These are phyloP conservation scores for Mesodorylaimus sp. DNA, from an alignment of 2,888 invertebrate genomes.

Conservation along the genomic window DNA sequence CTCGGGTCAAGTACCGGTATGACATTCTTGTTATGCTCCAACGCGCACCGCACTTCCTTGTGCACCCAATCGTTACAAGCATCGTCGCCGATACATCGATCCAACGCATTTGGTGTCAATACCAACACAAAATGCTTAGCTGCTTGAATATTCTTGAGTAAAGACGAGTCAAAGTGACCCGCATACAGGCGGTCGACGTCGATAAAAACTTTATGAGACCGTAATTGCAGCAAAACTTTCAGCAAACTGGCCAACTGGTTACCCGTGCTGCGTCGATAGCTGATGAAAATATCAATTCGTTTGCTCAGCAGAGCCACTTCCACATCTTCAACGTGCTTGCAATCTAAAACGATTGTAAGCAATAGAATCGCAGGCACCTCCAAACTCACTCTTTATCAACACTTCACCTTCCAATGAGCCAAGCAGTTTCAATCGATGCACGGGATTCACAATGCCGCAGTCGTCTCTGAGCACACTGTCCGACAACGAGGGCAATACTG, in stretches of 20 bases:
- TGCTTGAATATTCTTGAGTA: slow-evolving; percentile 79
- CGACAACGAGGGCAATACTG: slow-evolving; percentile 53
- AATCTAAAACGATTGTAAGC: slow-evolving; percentile 15
- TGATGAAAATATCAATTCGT: slow-evolving; percentile 83
- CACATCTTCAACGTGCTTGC: slow-evolving; percentile 28
- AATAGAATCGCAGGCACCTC: no score
- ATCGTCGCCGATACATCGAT: slow-evolving; percentile 68
- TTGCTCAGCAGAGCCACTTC: slow-evolving; percentile 38
- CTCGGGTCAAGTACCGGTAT: slow-evolving; percentile 84
- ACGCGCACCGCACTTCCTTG: slow-evolving; percentile 43
- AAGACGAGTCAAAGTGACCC: slow-evolving; percentile 89
- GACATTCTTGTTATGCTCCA: slow-evolving; percentile 83
- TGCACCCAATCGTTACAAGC: slow-evolving; percentile 97
- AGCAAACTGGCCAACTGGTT: slow-evolving; percentile 40
- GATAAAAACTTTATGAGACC: slow-evolving; percentile 62
- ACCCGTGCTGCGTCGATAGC: slow-evolving; percentile 87
- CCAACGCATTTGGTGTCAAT: slow-evolving; percentile 73
- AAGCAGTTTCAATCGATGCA: slow-evolving; percentile 68
- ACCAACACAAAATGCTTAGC: slow-evolving; percentile 91
- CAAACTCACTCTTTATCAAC: no score
- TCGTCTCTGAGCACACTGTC: slow-evolving; percentile 73
- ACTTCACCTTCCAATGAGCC: slow-evolving; percentile 64
- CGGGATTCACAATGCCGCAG: slow-evolving; percentile 73
- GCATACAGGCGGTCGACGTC: slow-evolving; percentile 89
- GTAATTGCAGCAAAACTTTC: slow-evolving; percentile 83